phyloP scores from a whole-genome alignment of 2,888 invertebrate species.

The Thereva unica region DNA sequence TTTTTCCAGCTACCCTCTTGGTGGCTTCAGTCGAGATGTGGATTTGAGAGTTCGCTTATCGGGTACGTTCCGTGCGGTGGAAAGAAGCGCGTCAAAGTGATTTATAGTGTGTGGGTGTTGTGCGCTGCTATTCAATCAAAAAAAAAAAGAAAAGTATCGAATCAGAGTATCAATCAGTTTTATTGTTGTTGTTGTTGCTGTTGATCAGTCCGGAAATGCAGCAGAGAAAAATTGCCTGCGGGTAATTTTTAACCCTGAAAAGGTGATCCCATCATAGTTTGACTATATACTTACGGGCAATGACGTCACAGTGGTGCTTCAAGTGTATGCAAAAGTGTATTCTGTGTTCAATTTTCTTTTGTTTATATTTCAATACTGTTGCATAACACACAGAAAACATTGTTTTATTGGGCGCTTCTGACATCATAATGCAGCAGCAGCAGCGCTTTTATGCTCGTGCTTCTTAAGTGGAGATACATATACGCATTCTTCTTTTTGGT shows the following conservation, averaged over 20 bases:
- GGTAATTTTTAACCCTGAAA: too few relatives aligned
- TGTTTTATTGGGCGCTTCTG: background rate
- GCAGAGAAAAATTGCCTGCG: too few relatives aligned
- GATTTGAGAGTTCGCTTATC: constrained; percentile 28
- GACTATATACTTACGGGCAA: constrained; percentile 8
- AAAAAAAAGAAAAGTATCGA: too few relatives aligned
- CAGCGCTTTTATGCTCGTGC: constrained; percentile 4
- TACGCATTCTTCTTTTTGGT: constrained; percentile 18
- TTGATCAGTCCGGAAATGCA: too few relatives aligned
- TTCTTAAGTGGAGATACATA: constrained; percentile 16
- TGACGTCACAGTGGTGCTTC: constrained; percentile 21
- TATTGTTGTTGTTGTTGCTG: too few relatives aligned
- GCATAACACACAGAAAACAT: constrained; percentile 25
- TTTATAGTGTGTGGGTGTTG: constrained; percentile 11
- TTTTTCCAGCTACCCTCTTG: constrained; percentile 6
- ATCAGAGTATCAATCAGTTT: too few relatives aligned
- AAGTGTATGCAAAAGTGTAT: constrained; percentile 7
- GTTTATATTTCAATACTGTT: constrained; percentile 24
- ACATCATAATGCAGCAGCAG: background rate
- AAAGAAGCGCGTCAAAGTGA: constrained; percentile 19
- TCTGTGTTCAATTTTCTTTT: constrained; percentile 4
- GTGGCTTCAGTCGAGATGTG: constrained; percentile 35
- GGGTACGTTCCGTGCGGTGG: constrained; percentile 20
- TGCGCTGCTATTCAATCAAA: constrained; percentile 8
- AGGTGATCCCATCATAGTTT: too few relatives aligned